Conservation (phyloP, 2,888 invertebrate species). For the Pseudococcus jackbeardsleyi region DNA sequence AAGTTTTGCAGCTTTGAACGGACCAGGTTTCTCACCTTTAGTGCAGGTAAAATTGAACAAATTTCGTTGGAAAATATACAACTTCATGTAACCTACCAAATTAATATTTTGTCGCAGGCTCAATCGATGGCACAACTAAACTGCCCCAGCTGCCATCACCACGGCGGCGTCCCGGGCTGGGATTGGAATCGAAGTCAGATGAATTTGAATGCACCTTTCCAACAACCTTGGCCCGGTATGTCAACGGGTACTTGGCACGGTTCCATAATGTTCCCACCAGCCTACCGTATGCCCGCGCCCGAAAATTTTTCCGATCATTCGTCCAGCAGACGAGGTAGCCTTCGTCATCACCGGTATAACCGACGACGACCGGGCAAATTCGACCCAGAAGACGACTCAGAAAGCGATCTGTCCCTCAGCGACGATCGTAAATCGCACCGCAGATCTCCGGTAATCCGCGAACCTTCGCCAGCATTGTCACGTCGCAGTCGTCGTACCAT, state of each 20-base stretch:
- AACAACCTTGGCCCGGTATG: constrained; percentile 68
- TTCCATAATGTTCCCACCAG: constrained; percentile 66
- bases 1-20: constrained; percentile 67
- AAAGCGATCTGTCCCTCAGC: constrained; percentile 16
- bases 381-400: constrained; percentile 31
- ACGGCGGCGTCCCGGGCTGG: constrained; percentile 68
- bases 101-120: constrained; percentile 72
- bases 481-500: constrained; percentile 52
- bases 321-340: constrained; percentile 67
- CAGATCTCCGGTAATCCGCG: constrained; percentile 14
- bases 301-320: constrained; percentile 67
- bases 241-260: constrained; percentile 69
- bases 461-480: constrained; percentile 43
- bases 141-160: constrained; percentile 73
- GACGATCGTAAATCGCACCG: constrained; percentile 14
- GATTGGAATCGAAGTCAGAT: constrained; percentile 62
- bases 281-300: constrained; percentile 67
- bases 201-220: constrained; percentile 67
- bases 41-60: constrained; percentile 73
- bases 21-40: constrained; percentile 71
- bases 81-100: neutral
- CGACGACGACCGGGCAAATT: neutral
- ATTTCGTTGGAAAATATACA: too few relatives aligned
- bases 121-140: constrained; percentile 81
- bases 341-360: constrained; percentile 50